Evolutionary conservation across 1,140 invertebrate species (phyloP), one percentile per base, ranked within the genome.

Genomic region (Daktulosphaira vitifoliae): DNA sequence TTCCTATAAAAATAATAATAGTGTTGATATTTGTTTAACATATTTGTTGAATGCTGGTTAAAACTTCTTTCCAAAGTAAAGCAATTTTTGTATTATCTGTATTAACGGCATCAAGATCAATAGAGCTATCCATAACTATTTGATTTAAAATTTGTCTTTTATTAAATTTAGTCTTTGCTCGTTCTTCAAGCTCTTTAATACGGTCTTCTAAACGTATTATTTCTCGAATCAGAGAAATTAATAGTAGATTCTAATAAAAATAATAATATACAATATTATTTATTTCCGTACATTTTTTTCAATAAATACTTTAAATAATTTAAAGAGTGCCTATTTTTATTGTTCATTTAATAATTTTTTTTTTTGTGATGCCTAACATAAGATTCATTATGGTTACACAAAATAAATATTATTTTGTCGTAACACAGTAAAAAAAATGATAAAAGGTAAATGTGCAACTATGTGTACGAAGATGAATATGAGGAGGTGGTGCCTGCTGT

Each of bases 301-400:
- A 6, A 33, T 33, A 33, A 6, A 33, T 11, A 33, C 11, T 6
- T 33, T n/a, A 20, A 54, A 3, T 0, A 18, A 51, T 9, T 4
- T 56, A 46, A 26, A 15, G 29, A 8, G 26, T 22, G 46, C 56
- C n/a, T 62, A 23, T 48, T 62, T 62, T 29, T 62, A 39, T 33
- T 62, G 56, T n/a, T 62, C 42, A 33, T 62, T 62, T 62, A 62
- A 62, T 33, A 62, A 62, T 8, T n/a, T n/a, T 22, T 62, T 62
- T 46, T 62, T 18, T 62, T 62, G 20, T 62, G 44, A 22, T 48
- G 42, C 20, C 46, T 62, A 15, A 25, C 18, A 15, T 62, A 25
- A 7, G 56, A 62, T 33, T 62, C 44, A 46, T 62, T 62, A 46
- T 62, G 42, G 29, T 62, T 62, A 33, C 42, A 62, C 25, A 62